A percentile compares a stretch with the other conserved stretches of the same genome.
Evolutionary conservation across 2,113 vertebrate species (phyloP).

Genomic region (Neotoma lepida): DNA sequence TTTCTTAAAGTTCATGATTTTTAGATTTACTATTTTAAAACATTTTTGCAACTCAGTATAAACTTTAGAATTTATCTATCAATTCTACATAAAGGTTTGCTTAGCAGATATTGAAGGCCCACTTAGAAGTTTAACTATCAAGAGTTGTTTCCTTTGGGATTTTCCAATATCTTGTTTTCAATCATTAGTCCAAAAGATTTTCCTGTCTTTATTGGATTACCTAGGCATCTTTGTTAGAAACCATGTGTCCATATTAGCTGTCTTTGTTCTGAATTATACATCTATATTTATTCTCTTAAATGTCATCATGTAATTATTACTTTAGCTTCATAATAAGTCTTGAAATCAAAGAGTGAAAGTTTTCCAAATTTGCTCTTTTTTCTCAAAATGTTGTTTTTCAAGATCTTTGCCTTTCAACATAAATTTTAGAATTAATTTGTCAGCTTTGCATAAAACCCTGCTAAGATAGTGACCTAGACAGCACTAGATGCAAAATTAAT

Average conservation of each 20-base stretch:
- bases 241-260: neutral
- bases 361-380: constrained; percentile 25
- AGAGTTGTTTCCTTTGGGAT: neutral
- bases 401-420: neutral
- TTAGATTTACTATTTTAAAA: constrained; percentile 7
- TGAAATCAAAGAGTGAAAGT: neutral
- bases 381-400: neutral
- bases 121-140: neutral
- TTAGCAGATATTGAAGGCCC: neutral
- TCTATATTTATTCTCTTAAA: constrained; percentile 27
- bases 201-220: neutral
- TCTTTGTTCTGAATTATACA: neutral
- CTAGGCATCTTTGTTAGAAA: neutral
- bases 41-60: neutral
- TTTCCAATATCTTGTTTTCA: neutral
- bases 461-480: neutral
- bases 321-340: constrained; percentile 20
- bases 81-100: neutral
- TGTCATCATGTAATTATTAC: neutral
- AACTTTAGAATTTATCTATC: neutral
- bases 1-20: neutral
- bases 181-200: neutral
- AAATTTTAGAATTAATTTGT: constrained; percentile 49
- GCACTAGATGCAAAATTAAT: neutral
- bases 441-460: neutral